Evolutionary conservation across 92 coral and sea anemone genomes (phyloP).

Genomic region (Isaurus tuberculatus): DNA sequence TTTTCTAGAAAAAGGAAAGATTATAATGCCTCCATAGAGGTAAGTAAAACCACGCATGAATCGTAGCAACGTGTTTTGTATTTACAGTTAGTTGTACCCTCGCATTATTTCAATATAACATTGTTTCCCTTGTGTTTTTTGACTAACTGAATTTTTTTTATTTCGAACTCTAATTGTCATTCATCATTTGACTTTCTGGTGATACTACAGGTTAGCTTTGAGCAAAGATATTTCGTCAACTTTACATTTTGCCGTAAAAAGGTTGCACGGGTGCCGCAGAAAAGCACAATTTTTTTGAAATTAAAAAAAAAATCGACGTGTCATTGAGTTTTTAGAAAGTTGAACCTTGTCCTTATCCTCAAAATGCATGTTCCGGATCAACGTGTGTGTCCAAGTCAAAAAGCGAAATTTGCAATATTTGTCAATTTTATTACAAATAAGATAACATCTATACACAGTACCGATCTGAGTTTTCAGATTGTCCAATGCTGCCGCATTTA

Average conservation of each 20-base stretch:
- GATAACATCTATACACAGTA: constrained; percentile 3
- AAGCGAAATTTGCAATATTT: not conserved
- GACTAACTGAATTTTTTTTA: not conserved
- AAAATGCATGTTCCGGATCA: constrained; percentile 8
- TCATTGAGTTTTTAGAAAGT: not conserved
- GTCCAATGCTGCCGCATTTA: not conserved
- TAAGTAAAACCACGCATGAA: not conserved
- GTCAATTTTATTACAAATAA: not conserved
- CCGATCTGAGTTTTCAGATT: not conserved
- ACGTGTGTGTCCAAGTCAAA: constrained; percentile 9
- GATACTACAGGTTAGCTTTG: not conserved
- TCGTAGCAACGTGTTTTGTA: not conserved
- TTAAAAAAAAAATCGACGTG: not conserved
- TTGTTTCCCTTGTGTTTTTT: not conserved
- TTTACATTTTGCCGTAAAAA: not conserved
- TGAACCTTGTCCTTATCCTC: not conserved
- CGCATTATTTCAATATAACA: not conserved
- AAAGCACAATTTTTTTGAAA: constrained; percentile 2
- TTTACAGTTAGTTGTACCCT: not conserved
- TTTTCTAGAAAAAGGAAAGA: not conserved
- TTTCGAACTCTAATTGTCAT: not conserved
- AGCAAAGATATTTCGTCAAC: constrained; percentile 3
- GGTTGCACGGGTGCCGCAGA: constrained; percentile 12
- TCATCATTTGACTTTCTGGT: not conserved
- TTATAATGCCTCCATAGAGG: not conserved